phyloP scores from a whole-genome alignment of 30 jellyfish, hydroid and myxozoan species.

The Turritopsis dohrnii region DNA sequence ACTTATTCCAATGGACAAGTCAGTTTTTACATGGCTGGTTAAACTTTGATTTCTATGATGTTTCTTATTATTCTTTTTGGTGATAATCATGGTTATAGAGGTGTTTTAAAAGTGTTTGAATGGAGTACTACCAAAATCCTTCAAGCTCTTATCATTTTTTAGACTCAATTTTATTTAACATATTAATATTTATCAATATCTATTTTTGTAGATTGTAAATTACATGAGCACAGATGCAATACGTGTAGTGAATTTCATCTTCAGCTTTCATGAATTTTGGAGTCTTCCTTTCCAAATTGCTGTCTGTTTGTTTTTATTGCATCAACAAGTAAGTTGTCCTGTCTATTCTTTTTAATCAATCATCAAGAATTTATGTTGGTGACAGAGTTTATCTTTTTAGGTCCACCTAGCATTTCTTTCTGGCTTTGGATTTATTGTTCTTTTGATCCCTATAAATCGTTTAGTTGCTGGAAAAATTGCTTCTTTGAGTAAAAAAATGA shows the following conservation, averaged over 20 bases:
- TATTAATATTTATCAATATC: too few species aligned
- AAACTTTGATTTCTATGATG: too few species aligned
- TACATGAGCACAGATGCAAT: conserved; percentile 96
- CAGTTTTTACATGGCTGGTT: too few species aligned
- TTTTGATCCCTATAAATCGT: conserved; percentile 77
- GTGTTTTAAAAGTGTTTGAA: too few species aligned
- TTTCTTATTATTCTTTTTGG: too few species aligned
- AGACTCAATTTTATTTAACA: conserved; percentile 4
- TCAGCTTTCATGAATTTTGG: conserved; percentile 96
- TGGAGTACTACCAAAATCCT: too few species aligned
- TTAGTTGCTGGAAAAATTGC: conserved; percentile 73
- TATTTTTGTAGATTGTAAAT: conserved; percentile 76
- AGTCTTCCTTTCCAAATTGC: conserved; percentile 96
- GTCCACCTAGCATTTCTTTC: conserved; percentile 83
- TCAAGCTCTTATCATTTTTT: too few species aligned
- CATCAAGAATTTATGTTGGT: neutral
- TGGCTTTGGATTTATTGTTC: conserved; percentile 74
- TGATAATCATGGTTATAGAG: too few species aligned
- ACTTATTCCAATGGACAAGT: conserved; percentile 91
- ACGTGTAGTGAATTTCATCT: conserved; percentile 59
- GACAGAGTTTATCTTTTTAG: conserved; percentile 26
- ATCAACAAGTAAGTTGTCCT: conserved; percentile 60
- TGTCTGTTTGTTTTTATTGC: conserved; percentile 56
- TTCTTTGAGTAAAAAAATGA: conserved; percentile 56
- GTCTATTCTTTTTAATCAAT: too few species aligned